Conservation (phyloP, 2,888 invertebrate species). For the Phlogophora meticulosa region DNA sequence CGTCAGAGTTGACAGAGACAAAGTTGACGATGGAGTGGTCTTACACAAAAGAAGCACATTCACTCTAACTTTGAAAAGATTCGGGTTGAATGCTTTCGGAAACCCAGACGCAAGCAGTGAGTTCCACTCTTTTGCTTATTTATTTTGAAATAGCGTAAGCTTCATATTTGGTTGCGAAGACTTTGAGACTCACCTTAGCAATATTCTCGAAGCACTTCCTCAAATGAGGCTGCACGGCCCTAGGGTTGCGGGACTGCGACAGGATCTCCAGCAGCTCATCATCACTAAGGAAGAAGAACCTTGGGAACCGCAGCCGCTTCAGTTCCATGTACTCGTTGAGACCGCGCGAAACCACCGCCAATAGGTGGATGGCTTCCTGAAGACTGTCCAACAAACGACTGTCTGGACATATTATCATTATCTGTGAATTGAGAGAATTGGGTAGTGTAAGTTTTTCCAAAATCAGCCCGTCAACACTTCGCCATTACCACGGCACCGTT, state of each 20-base stretch:
- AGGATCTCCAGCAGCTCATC: slow-evolving; percentile 95
- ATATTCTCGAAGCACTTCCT: slow-evolving; percentile 96
- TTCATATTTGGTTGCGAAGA: too few relatives aligned
- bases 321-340: slow-evolving; percentile 95
- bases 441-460: too few relatives aligned
- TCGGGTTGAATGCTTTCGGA: too few relatives aligned
- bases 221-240: slow-evolving; percentile 95
- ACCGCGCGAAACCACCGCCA: slow-evolving; percentile 94
- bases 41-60: too few relatives aligned
- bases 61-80: too few relatives aligned
- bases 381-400: slow-evolving; percentile 93
- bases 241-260: slow-evolving; percentile 94
- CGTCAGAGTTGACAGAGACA: too few relatives aligned
- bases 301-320: slow-evolving; percentile 94
- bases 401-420: slow-evolving; percentile 92
- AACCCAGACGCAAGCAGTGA: too few relatives aligned
- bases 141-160: too few relatives aligned
- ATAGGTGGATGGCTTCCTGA: slow-evolving; percentile 92
- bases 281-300: slow-evolving; percentile 95
- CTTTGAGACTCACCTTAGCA: slow-evolving; percentile 20
- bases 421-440: slow-evolving; percentile 78
- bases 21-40: too few relatives aligned
- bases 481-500: too few relatives aligned
- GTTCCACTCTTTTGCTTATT: too few relatives aligned
- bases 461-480: too few relatives aligned